These are phyloP conservation scores for Rhinophrynus dorsalis DNA, from an alignment of 2,797 vertebrate genomes.

Conservation along the genomic window DNA sequence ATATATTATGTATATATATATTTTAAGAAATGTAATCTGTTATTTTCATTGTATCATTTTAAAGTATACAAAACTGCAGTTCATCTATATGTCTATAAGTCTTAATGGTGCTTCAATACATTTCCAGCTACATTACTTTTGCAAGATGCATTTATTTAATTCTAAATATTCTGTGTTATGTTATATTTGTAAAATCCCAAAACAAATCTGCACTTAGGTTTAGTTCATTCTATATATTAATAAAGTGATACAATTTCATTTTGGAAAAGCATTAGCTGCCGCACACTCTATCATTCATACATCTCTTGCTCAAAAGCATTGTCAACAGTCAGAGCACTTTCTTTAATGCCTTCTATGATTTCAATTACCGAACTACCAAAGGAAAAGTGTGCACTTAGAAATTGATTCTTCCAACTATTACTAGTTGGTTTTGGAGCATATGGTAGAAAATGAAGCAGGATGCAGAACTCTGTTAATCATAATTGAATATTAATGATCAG, in stretches of 20 bases:
- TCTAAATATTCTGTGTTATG: conserved; percentile 9
- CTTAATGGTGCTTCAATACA: conserved; percentile 24
- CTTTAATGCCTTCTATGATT: conserved; percentile 65
- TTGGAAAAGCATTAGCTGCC: conserved; percentile 55
- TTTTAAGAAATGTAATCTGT: too few relatives aligned
- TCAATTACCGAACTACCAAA: conserved; percentile 67
- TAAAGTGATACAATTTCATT: conserved; percentile 60
- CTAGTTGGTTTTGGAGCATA: conserved; percentile 58
- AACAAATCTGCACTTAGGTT: conserved; percentile 42
- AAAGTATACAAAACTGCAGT: too few relatives aligned
- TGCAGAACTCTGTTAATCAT: conserved; percentile 47
- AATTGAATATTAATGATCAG: conserved; percentile 57
- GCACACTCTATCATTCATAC: conserved; percentile 55
- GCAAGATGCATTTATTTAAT: conserved; percentile 36
- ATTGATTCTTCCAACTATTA: conserved; percentile 65
- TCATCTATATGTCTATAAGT: too few relatives aligned
- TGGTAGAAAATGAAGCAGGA: conserved; percentile 49
- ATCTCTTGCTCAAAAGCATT: conserved; percentile 52
- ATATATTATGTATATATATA: too few relatives aligned
- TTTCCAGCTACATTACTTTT: conserved; percentile 28
- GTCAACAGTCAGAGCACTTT: conserved; percentile 60
- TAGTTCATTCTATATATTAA: conserved; percentile 51
- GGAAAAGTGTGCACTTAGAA: conserved; percentile 65
- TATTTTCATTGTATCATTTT: too few relatives aligned
- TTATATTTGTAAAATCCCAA: conserved; percentile 40